Percentiles rank a stretch among this genome's conserved stretches.
These are phyloP conservation scores for Hemitrygon akajei DNA, from an alignment of 2,797 vertebrate species.

Conservation along the genomic window DNA sequence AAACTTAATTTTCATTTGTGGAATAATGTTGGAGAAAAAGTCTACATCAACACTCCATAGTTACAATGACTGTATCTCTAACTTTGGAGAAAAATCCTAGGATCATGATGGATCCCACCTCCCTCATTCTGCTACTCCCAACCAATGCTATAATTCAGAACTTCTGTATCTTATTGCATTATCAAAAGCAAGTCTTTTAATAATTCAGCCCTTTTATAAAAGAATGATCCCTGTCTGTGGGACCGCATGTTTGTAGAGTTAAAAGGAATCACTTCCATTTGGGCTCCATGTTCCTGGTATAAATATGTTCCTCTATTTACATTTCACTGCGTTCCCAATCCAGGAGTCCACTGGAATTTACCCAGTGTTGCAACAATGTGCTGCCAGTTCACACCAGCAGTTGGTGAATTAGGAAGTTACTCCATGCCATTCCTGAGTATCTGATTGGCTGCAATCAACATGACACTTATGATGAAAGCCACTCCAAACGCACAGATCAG, in stretches of 20 bases:
- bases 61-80: not conserved
- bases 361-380: slow-evolving; percentile 77
- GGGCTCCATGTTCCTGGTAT: slow-evolving; percentile 60
- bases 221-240: slow-evolving; percentile 77
- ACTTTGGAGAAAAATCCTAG: not conserved
- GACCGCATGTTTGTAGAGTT: slow-evolving; percentile 61
- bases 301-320: slow-evolving; percentile 43
- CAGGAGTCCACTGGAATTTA: slow-evolving; percentile 48
- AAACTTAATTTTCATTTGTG: not conserved
- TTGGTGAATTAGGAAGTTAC: slow-evolving; percentile 62
- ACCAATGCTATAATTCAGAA: slow-evolving; percentile 56
- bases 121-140: not conserved
- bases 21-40: not conserved
- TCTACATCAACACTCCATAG: not conserved
- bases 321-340: slow-evolving; percentile 37
- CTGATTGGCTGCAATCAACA: slow-evolving; percentile 98
- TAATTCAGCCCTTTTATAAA: slow-evolving; percentile 76
- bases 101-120: not conserved
- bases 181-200: slow-evolving; percentile 62
- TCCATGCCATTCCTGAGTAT: slow-evolving; percentile 99
- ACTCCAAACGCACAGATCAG: slow-evolving; percentile 97
- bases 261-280: slow-evolving; percentile 54
- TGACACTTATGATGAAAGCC: slow-evolving; percentile 99
- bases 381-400: slow-evolving; percentile 66
- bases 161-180: slow-evolving; percentile 85